A percentile compares a stretch with the other conserved stretches of the same genome.
Evolutionary conservation across 2,113 vertebrate species (phyloP).

Genomic region (Clinocottus analis): DNA sequence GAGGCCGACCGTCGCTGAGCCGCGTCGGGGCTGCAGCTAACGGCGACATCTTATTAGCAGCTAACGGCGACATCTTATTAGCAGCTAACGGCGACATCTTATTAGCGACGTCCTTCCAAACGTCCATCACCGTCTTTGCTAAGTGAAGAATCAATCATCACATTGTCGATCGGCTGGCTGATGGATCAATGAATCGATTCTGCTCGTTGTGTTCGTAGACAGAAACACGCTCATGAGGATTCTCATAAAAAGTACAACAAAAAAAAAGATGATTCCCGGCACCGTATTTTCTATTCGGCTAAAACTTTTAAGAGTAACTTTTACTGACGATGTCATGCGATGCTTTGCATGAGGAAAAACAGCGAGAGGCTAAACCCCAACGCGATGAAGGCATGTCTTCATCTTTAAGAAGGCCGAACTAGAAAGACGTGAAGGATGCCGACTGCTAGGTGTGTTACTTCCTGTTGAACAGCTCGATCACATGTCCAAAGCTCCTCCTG

Average conservation of each 20-base stretch:
- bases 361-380: background rate
- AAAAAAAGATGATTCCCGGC: background rate
- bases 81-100: background rate
- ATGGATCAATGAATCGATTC: background rate
- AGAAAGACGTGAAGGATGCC: background rate
- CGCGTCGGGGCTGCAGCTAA: background rate
- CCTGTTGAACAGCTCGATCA: background rate
- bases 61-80: background rate
- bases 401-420: background rate
- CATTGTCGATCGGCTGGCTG: background rate
- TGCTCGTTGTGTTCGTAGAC: background rate
- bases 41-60: background rate
- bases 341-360: background rate
- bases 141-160: background rate
- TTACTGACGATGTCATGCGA: too few species aligned
- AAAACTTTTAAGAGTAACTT: too few species aligned
- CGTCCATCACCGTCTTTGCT: background rate
- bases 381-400: background rate
- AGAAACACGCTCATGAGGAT: background rate
- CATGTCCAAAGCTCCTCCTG: background rate
- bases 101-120: background rate
- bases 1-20: background rate
- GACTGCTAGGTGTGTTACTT: background rate
- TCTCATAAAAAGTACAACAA: background rate
- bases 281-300: too few species aligned